These are phyloP conservation scores for Entomobrya proxima DNA, from an alignment of 2,888 invertebrate species.

Conservation along the genomic window DNA sequence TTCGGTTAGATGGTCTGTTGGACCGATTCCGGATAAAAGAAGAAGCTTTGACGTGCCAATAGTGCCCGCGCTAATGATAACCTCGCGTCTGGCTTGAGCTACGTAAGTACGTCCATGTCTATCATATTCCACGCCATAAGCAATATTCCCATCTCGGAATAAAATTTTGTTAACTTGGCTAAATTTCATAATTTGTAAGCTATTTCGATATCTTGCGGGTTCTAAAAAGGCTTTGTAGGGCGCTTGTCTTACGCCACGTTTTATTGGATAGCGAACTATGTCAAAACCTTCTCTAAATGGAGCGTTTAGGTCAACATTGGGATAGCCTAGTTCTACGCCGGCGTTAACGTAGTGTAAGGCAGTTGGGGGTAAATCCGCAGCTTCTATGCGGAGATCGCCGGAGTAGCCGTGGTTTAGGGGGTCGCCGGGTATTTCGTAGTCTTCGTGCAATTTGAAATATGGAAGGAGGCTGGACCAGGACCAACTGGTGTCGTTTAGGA, in stretches of 20 bases:
- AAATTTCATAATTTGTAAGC: slow-evolving; percentile 34
- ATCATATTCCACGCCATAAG: slow-evolving; percentile 25
- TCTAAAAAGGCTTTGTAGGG: slow-evolving; percentile 61
- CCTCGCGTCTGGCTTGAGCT: background rate
- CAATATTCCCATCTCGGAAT: background rate
- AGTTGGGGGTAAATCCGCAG: background rate
- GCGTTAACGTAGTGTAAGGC: slow-evolving; percentile 9
- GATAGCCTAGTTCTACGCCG: slow-evolving; percentile 21
- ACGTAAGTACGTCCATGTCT: background rate
- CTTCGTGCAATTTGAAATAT: slow-evolving; percentile 60
- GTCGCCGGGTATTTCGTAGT: slow-evolving; percentile 57
- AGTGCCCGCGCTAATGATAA: background rate
- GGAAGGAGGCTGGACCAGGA: slow-evolving; percentile 64
- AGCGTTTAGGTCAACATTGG: slow-evolving; percentile 45
- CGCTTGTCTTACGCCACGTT: slow-evolving; percentile 36
- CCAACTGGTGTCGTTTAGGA: slow-evolving; percentile 59
- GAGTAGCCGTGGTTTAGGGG: slow-evolving; percentile 49
- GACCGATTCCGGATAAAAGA: background rate
- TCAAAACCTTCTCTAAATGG: slow-evolving; percentile 34
- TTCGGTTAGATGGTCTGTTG: background rate
- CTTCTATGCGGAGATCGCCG: slow-evolving; percentile 41
- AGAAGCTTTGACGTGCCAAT: background rate
- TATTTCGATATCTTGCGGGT: background rate
- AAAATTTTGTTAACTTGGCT: slow-evolving; percentile 48
- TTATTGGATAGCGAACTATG: slow-evolving; percentile 16